Percentiles rank a stretch among this genome's conserved stretches.
Evolutionary conservation across 2,113 vertebrate species (phyloP).

Genomic region (Erythrolamprus reginae): DNA sequence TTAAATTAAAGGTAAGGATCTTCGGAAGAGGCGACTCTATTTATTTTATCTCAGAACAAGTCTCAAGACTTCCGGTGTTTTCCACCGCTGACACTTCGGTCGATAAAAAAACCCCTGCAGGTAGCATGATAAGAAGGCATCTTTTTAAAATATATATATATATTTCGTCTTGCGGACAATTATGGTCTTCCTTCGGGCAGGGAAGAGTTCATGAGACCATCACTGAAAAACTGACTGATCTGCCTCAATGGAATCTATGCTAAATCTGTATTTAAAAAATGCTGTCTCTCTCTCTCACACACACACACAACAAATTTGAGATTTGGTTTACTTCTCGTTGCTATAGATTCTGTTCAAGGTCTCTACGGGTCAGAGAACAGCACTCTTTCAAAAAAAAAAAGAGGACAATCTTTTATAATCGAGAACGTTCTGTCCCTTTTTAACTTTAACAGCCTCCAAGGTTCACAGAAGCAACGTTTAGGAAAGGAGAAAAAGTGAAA

Average conservation of each 20-base stretch:
- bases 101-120: conserved; percentile 72
- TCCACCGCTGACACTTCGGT: conserved; percentile 67
- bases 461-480: neutral
- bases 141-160: too few relatives aligned
- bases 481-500: neutral
- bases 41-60: conserved; percentile 73
- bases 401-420: neutral
- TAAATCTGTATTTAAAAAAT: neutral
- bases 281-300: too few relatives aligned
- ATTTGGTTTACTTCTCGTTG: neutral
- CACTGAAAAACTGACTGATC: neutral
- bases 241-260: neutral
- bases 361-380: neutral
- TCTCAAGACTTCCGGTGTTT: conserved; percentile 64
- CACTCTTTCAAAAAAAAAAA: neutral
- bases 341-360: neutral
- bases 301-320: neutral
- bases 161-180: conserved; percentile 70
- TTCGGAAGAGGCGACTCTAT: conserved; percentile 54
- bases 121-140: conserved; percentile 63
- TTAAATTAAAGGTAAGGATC: conserved; percentile 62
- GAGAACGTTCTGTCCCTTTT: neutral
- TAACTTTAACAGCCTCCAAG: neutral
- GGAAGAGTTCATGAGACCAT: conserved; percentile 46
- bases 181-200: conserved; percentile 46